Percentiles rank a stretch among this genome's conserved stretches.
phyloP scores from a whole-genome alignment of 2,113 vertebrate genomes.

The Phalacrocorax pelagicus region DNA sequence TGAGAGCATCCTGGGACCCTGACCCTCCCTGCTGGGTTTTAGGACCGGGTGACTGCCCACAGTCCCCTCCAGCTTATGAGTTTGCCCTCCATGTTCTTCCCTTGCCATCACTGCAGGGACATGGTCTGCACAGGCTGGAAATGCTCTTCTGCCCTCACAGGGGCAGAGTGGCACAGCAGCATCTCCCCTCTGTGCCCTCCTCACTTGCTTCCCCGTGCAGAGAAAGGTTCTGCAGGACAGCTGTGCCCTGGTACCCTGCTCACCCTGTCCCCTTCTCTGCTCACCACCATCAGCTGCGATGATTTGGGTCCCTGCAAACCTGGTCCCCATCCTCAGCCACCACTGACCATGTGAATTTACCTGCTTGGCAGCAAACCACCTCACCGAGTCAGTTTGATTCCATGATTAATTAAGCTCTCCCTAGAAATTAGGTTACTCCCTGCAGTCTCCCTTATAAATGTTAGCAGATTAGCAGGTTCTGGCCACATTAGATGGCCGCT shows the following conservation, averaged over 20 bases:
- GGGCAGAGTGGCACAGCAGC: neutral
- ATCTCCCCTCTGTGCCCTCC: neutral
- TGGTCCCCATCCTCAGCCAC: neutral
- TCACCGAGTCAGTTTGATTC: neutral
- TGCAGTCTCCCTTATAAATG: slow-evolving; percentile 8
- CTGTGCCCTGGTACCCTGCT: neutral
- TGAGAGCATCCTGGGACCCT: neutral
- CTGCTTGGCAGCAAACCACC: neutral
- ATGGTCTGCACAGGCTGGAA: neutral
- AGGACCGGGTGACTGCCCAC: neutral
- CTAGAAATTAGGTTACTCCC: slow-evolving; percentile 23
- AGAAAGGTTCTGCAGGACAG: neutral
- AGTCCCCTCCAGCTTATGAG: neutral
- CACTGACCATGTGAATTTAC: neutral
- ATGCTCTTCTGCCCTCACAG: neutral
- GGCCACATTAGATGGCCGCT: neutral
- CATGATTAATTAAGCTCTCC: slow-evolving; percentile 39
- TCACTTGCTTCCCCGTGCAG: neutral
- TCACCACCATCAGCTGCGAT: neutral
- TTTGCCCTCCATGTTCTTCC: neutral
- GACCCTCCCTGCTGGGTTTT: fast-evolving
- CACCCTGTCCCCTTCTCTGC: neutral
- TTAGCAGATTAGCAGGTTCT: neutral
- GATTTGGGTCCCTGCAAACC: neutral
- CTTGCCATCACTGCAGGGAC: neutral